Evolutionary conservation across 1,140 invertebrate species (phyloP), one percentile per base, ranked within the genome.

Genomic region (Stegodyphus dumicola): DNA sequence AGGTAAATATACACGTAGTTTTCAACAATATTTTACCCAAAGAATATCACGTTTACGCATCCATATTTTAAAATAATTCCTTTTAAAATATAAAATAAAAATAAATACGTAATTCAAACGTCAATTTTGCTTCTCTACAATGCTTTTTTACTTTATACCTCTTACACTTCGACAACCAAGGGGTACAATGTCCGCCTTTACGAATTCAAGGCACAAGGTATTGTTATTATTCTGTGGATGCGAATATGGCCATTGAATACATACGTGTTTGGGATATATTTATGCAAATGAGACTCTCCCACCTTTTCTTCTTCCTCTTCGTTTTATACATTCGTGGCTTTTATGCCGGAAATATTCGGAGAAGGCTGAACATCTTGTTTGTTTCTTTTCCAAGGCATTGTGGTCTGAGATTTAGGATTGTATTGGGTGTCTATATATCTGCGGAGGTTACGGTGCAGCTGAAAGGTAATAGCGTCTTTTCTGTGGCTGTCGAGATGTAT

Each of bases 171-270:
- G 33, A 33, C 33, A 33, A 33, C 33, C 33, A 33, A 33, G 49
- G 7, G 33, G 33, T 33, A 33, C 33, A 33, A 33, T 33, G 33
- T 33, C 33, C 33, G 33, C 51, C 54, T 71, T 80, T 71, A 15
- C 70, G 73, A 83, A 75, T 83, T 83, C 80, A 3, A 18, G 13
- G 52, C 78, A 73, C 70, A 71, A 11, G 17, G 49, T 64, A 69
- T 80, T 83, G 54, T 83, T 83, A 75, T 75, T 83, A 83, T 83
- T 83, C 80, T 49, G 54, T 49, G 5, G 71, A 83, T 83, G 80
- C 56, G 49, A 13, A 48, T 64, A 52, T 51, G 69, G 49, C 78
- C 69, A 80, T 80, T 75, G 73, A 83, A 60, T n/a, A 60, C 53
- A 18, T 33, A 66, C 60, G 69, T 53, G 60, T 66, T 51, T 51